phyloP scores from a whole-genome alignment of 2,797 vertebrate genomes.

The Alcedo atthis region DNA sequence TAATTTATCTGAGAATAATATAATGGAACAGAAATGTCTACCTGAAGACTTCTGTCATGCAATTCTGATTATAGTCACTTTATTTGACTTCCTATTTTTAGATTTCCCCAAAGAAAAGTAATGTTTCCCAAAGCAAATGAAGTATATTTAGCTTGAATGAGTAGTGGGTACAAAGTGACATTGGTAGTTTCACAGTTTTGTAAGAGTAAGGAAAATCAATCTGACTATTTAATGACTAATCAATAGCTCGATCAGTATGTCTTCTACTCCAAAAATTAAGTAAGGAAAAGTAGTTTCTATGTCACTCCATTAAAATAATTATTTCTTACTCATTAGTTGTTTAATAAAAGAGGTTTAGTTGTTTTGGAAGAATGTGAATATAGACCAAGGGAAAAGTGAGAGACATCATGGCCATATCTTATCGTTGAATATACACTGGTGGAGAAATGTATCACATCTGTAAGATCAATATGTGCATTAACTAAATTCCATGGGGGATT shows the following conservation, averaged over 20 bases:
- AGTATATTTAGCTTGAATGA: not conserved
- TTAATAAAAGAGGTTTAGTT: not conserved
- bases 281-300: not conserved
- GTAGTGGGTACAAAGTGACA: not conserved
- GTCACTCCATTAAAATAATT: not conserved
- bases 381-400: not conserved
- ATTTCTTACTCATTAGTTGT: not conserved
- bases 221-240: not conserved
- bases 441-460: not conserved
- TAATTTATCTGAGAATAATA: not conserved
- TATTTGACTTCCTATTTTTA: not conserved
- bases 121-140: not conserved
- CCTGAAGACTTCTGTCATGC: not conserved
- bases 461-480: not conserved
- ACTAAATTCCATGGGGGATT: not conserved
- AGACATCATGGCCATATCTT: not conserved
- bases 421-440: not conserved
- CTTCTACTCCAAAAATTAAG: not conserved
- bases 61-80: not conserved
- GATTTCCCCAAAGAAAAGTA: not conserved
- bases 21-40: not conserved
- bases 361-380: not conserved
- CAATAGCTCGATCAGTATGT: not conserved
- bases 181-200: not conserved
- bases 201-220: not conserved